phyloP scores from a whole-genome alignment of 2,797 vertebrate genomes.

The Erethizon dorsatum region DNA sequence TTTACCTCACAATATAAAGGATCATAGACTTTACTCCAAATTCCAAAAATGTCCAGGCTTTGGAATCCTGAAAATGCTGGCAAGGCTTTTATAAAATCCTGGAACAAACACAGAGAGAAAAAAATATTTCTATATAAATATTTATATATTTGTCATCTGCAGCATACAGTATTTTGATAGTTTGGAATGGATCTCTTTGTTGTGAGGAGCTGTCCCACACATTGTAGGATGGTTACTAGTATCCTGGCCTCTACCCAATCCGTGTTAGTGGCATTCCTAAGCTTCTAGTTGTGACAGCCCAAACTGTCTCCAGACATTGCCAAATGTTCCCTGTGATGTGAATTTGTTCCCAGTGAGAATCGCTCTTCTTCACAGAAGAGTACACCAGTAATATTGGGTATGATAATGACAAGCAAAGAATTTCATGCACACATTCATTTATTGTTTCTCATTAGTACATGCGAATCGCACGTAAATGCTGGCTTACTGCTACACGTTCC shows the following conservation, averaged over 20 bases:
- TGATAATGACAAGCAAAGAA: not conserved
- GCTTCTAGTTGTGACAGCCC: not conserved
- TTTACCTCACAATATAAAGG: constrained; percentile 95
- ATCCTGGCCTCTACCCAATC: not conserved
- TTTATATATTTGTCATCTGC: not conserved
- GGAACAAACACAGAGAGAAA: constrained; percentile 70
- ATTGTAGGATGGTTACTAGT: not conserved
- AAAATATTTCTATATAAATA: not conserved
- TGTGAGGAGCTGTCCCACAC: not conserved
- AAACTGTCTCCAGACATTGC: not conserved
- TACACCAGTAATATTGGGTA: not conserved
- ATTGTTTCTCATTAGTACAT: not conserved
- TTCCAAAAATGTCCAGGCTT: constrained; percentile 87
- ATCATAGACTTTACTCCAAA: constrained; percentile 93
- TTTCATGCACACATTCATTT: not conserved
- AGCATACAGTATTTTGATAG: not conserved
- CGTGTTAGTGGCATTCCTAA: not conserved
- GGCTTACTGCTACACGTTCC: not conserved
- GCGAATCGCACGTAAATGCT: not conserved
- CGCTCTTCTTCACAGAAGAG: not conserved
- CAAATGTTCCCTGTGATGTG: not conserved
- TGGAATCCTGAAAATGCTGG: constrained; percentile 92
- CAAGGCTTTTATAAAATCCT: constrained; percentile 92
- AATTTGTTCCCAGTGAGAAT: not conserved
- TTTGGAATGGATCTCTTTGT: not conserved